phyloP scores from a whole-genome alignment of 2,113 vertebrate species.

The Takifugu flavidus region DNA sequence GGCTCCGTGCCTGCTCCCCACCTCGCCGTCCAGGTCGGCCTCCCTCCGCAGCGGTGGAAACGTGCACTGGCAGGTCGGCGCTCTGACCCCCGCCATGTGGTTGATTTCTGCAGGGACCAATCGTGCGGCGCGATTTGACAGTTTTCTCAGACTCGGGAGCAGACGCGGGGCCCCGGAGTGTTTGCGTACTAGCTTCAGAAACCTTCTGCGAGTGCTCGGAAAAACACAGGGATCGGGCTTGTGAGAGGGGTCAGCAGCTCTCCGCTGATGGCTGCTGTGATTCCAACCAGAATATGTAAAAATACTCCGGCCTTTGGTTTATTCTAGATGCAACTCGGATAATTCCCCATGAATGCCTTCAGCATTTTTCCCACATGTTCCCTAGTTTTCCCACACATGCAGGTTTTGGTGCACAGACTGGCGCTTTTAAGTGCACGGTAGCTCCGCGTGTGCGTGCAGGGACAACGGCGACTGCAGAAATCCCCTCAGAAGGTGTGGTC shows the following conservation, averaged over 20 bases:
- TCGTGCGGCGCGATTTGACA: conserved; percentile 41
- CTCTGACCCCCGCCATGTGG: conserved; percentile 38
- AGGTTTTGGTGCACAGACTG: neutral
- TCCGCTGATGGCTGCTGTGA: no score
- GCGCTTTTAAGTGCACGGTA: neutral
- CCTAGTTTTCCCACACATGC: no score
- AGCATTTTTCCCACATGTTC: no score
- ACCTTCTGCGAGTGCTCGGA: conserved; percentile 3
- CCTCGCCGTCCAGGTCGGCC: no score
- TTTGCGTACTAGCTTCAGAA: conserved; percentile 28
- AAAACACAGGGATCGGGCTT: conserved; percentile 9
- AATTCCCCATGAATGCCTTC: neutral
- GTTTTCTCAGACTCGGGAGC: conserved; percentile 40
- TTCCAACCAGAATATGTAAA: conserved; percentile 20
- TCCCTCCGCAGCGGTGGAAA: neutral
- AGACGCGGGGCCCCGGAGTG: conserved; percentile 26
- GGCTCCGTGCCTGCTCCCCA: no score
- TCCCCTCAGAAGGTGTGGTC: conserved; percentile 67
- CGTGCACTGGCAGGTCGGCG: conserved; percentile 8
- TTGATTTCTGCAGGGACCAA: conserved; percentile 50
- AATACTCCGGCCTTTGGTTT: conserved; percentile 27
- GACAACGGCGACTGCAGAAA: conserved; percentile 37
- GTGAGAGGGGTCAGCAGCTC: conserved; percentile 10
- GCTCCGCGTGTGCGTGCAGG: no score
- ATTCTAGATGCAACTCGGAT: conserved; percentile 30